These are phyloP conservation scores for Oncorhynchus gorbuscha DNA, from an alignment of 2,113 vertebrate genomes.

Conservation along the genomic window DNA sequence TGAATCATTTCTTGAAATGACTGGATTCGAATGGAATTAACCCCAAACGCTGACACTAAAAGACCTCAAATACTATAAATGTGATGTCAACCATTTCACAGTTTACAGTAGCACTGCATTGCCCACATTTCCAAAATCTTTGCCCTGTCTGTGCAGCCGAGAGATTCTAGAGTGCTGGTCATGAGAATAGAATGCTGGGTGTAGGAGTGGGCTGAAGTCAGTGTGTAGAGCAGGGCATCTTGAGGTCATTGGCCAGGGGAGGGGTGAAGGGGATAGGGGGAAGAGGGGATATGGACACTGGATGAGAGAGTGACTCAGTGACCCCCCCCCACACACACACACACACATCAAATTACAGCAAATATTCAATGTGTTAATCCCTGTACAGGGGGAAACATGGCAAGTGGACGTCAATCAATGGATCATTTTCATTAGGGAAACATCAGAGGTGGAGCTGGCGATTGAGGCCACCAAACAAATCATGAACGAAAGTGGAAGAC, in stretches of 20 bases:
- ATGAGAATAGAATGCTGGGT: constrained; percentile 34
- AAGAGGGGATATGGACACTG: neutral
- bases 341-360: constrained; percentile 53
- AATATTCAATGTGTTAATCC: constrained; percentile 66
- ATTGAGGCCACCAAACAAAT: constrained; percentile 55
- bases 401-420: constrained; percentile 38
- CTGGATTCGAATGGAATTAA: too few species aligned
- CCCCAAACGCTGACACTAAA: too few species aligned
- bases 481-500: constrained; percentile 60
- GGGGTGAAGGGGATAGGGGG: neutral
- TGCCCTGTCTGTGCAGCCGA: constrained; percentile 7
- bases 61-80: too few species aligned
- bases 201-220: constrained; percentile 12
- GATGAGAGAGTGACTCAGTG: neutral
- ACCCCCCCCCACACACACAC: neutral
- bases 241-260: neutral
- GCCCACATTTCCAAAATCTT: constrained; percentile 9
- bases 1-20: too few species aligned
- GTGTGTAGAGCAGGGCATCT: neutral
- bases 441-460: constrained; percentile 41
- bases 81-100: neutral
- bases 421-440: constrained; percentile 47
- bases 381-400: constrained; percentile 24
- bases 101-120: neutral
- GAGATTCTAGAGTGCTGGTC: too few species aligned